Evolutionary conservation across 2,113 vertebrate genomes (phyloP), one percentile per base, ranked within the genome.

Genomic region (Toxotes chatareus): DNA sequence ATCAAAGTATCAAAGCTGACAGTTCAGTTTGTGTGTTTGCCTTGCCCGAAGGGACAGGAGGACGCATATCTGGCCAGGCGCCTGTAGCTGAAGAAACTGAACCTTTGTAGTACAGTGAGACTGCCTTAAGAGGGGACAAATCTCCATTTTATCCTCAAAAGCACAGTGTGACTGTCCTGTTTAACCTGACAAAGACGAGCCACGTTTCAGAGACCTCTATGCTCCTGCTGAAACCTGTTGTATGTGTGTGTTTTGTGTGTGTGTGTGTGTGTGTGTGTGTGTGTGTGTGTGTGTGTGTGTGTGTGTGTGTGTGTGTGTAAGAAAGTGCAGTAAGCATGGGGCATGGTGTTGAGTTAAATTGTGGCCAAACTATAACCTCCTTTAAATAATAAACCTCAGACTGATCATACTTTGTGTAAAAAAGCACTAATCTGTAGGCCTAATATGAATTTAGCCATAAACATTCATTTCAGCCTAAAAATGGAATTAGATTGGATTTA

Each of bases 1-100:
- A 84, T 88, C 84, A 84, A 78, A 73, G 85, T 72, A 94, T 91
- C 83, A 80, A 80, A 91, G 88, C 81, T 89, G 93, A 93, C 91
- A 72, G 93, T 87, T 87, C 77, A 13, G 88, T 87, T 90, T 84
- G 88, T 85, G 88, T 78, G 86, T 84, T 83, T 77, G 83, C 74
- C 34, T 86, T 60, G 84, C 88, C 88, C 49, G 8, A 56, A 83
- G 93, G 87, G 91, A 88, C 90, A 53, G 77, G 60, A 47, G 77
- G 70, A 78, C 67, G 80, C 81, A 61, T 67, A 78, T 86, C 71
- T 88, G 88, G 88, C 80, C 84, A 34, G 53, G 74, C 53, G 85
- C 87, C 82, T 80, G 84, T 68, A 69, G 73, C 89, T 31, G 61
- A 65, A 79, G 85, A 83, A 84, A 88, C 77, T 49, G 82, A 84